Evolutionary conservation across 2,888 invertebrate genomes (phyloP), one percentile per base, ranked within the genome.

Genomic region (Cerastis rubricosa): DNA sequence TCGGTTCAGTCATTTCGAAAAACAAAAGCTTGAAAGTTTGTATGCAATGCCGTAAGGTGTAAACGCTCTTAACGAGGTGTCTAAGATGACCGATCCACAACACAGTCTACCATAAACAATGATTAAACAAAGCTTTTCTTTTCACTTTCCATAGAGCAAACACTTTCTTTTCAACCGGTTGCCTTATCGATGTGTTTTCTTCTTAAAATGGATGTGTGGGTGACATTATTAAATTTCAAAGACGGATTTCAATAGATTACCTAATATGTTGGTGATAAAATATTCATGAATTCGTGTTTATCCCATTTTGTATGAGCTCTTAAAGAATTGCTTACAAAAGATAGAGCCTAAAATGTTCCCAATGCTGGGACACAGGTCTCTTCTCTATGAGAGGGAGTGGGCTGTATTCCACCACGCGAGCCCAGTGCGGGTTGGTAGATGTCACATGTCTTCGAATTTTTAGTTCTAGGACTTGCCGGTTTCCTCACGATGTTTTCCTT

Each of bases 111-210:
- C 78, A 78, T 77, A 84, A 76, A 87, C 69, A 72, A 77, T 61
- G 49, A 74, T 64, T 69, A 49, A 80, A 80, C 81, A 81, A 84
- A 80, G 76, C 71, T 83, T 83, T 83, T 83, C 78, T 87, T 83
- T 87, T 87, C 87, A 85, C 87, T 87, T 87, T 87, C 87, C 77
- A 81, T 74, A 85, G 76, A 81, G 74, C 49, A 78, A 85, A 77
- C 85, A 87, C 87, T 87, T 87, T 87, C 87, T 70, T 68, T 59
- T 69, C 19, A 51, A 78, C 84, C 73, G 72, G 87, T 78, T 73
- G 54, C 14, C 22, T 61, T 47, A 47, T 63, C 25, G 35, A 65
- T 47, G 5, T 49, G 63, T 79, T 82, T 83, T 72, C 79, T 35
- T 74, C 54, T 25, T 14, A 63, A 80, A 69, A 75, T 57, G 14